A percentile compares a stretch with the other conserved stretches of the same genome.
Evolutionary conservation across 1,140 invertebrate species (phyloP).

Genomic region (Radopholus similis): DNA sequence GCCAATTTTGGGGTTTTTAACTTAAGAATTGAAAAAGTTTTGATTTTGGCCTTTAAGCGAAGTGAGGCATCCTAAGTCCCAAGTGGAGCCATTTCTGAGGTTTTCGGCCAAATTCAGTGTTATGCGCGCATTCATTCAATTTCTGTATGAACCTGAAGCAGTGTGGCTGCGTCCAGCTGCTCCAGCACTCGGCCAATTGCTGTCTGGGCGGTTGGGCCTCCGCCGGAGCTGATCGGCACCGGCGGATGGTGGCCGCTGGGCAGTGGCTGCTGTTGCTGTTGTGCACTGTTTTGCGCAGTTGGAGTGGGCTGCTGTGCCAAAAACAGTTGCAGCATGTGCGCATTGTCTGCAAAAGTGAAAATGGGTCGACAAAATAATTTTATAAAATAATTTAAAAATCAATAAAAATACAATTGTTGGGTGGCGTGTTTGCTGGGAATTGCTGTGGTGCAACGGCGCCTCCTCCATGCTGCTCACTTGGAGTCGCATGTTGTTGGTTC

Average conservation of each 20-base stretch:
- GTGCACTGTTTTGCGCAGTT: too few relatives aligned
- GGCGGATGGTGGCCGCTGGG: background rate
- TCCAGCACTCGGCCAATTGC: background rate
- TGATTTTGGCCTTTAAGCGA: too few relatives aligned
- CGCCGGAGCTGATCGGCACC: background rate
- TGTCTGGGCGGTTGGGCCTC: background rate
- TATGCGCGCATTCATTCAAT: too few relatives aligned
- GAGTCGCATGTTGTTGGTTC: too few relatives aligned
- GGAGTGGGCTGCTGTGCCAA: background rate
- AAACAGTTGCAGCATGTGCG: conserved; percentile 15
- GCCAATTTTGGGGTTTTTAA: too few relatives aligned
- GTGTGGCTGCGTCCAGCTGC: background rate
- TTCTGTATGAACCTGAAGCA: background rate
- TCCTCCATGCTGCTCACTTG: background rate
- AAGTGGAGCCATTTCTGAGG: too few relatives aligned
- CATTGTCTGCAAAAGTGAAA: conserved; percentile 1
- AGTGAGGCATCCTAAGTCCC: too few relatives aligned
- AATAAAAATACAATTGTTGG: conserved; percentile 8
- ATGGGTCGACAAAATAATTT: conserved; percentile 11
- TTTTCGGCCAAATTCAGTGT: too few relatives aligned
- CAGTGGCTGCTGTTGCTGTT: background rate
- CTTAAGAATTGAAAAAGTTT: too few relatives aligned
- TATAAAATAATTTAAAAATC: background rate
- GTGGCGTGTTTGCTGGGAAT: background rate
- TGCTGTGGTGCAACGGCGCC: background rate